phyloP scores from a whole-genome alignment of 2,888 invertebrate species.

The Eremobia ochroleuca region DNA sequence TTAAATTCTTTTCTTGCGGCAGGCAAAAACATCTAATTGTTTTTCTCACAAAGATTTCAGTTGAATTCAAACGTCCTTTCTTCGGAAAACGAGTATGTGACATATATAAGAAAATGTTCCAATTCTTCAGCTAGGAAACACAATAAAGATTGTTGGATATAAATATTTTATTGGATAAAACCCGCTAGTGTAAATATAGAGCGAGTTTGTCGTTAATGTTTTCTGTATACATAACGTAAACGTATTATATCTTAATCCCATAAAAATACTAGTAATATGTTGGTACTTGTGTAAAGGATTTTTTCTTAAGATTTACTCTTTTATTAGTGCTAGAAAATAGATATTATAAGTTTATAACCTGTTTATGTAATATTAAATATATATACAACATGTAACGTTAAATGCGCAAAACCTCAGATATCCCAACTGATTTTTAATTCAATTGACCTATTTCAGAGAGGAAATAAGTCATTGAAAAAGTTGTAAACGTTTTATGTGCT shows the following conservation, averaged over 20 bases:
- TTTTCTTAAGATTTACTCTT: conserved; percentile 17
- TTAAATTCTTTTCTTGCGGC: not conserved
- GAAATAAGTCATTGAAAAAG: too few relatives aligned
- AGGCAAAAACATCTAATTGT: conserved; percentile 1
- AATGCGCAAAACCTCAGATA: too few relatives aligned
- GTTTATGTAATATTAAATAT: not conserved
- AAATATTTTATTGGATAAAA: conserved; percentile 65
- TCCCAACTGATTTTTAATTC: too few relatives aligned
- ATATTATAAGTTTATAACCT: not conserved
- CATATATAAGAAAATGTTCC: conserved; percentile 37
- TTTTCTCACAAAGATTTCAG: conserved; percentile 9
- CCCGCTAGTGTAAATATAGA: conserved; percentile 51
- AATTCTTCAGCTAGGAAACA: conserved; percentile 54
- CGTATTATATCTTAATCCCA: conserved; percentile 53
- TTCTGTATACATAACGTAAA: conserved; percentile 49
- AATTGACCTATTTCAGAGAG: too few relatives aligned
- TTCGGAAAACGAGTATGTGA: conserved; percentile 29
- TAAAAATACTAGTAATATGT: conserved; percentile 44
- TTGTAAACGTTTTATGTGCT: too few relatives aligned
- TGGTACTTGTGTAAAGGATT: conserved; percentile 30
- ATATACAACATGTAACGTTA: too few relatives aligned
- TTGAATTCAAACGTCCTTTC: conserved; percentile 16
- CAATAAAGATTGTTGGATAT: conserved; percentile 59
- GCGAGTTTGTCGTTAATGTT: conserved; percentile 50
- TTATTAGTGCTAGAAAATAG: not conserved